phyloP scores from a whole-genome alignment of 1,140 invertebrate species.

The Macrobrachium rosenbergii region DNA sequence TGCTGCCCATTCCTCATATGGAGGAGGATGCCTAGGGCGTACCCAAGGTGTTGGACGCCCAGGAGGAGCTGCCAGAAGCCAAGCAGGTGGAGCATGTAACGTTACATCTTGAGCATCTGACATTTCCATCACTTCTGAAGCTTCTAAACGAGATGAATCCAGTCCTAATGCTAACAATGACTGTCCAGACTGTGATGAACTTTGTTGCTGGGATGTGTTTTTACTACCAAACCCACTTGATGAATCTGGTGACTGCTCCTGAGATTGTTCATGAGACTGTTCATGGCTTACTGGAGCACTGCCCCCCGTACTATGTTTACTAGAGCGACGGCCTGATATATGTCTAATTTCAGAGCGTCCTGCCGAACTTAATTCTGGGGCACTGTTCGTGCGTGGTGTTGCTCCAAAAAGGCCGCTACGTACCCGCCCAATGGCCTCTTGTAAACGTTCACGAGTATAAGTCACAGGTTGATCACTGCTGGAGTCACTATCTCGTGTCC shows the following conservation, averaged over 20 bases:
- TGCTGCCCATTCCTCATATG: conserved; percentile 65
- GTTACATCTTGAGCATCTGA: conserved; percentile 77
- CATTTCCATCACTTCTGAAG: conserved; percentile 72
- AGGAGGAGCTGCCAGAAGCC: conserved; percentile 67
- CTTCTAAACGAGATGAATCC: conserved; percentile 80
- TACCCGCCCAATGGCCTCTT: conserved; percentile 71
- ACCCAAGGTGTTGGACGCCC: conserved; percentile 67
- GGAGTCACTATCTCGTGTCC: conserved; percentile 64
- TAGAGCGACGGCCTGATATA: conserved; percentile 72
- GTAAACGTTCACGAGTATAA: conserved; percentile 71
- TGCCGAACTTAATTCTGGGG: conserved; percentile 60
- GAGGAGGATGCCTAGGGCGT: conserved; percentile 62
- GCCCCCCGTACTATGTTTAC: conserved; percentile 64
- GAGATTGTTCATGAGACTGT: conserved; percentile 78
- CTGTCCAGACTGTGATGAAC: conserved; percentile 74
- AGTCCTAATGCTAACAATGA: conserved; percentile 71
- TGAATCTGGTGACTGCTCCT: conserved; percentile 86
- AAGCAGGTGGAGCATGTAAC: conserved; percentile 62
- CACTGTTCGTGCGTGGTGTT: conserved; percentile 63
- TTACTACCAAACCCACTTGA: conserved; percentile 87
- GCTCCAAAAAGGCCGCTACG: conserved; percentile 68
- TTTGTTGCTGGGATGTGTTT: conserved; percentile 87
- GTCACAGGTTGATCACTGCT: conserved; percentile 68
- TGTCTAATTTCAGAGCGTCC: conserved; percentile 49
- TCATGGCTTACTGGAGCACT: conserved; percentile 68